A percentile compares a stretch with the other conserved stretches of the same genome.
These are phyloP conservation scores for Colletes collaris DNA, from an alignment of 2,888 invertebrate genomes.

Conservation along the genomic window DNA sequence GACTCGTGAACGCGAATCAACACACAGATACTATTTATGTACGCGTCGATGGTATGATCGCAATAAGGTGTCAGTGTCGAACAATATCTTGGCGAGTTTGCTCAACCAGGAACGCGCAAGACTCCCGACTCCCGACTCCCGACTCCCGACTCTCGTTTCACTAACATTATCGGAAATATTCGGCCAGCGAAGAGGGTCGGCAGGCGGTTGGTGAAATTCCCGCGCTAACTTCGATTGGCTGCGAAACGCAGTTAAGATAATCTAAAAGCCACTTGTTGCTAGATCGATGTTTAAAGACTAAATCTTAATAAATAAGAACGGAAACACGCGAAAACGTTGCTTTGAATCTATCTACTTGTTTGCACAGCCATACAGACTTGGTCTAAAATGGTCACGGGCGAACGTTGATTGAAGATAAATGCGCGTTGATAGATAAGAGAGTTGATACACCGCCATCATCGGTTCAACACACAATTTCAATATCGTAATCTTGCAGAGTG, in stretches of 20 bases:
- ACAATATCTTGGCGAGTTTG: not conserved
- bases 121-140: no score
- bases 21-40: no score
- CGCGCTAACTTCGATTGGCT: conserved; percentile 44
- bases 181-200: not conserved
- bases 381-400: not conserved
- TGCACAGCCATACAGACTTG: no score
- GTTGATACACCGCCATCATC: no score
- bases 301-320: not conserved
- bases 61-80: not conserved
- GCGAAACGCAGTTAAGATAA: not conserved
- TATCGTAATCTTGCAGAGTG: not conserved
- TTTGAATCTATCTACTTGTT: no score
- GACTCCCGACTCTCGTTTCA: not conserved
- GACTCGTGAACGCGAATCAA: not conserved
- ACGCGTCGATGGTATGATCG: not conserved
- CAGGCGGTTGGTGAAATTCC: conserved; percentile 13
- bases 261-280: conserved; percentile 49
- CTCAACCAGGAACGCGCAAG: not conserved
- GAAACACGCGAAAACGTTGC: no score
- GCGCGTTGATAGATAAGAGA: not conserved
- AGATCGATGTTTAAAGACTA: not conserved
- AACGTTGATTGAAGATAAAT: conserved; percentile 7
- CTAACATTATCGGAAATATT: conserved; percentile 42
- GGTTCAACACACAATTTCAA: no score